These are phyloP conservation scores for Hypena proboscidalis DNA, from an alignment of 2,888 invertebrate species.

Conservation along the genomic window DNA sequence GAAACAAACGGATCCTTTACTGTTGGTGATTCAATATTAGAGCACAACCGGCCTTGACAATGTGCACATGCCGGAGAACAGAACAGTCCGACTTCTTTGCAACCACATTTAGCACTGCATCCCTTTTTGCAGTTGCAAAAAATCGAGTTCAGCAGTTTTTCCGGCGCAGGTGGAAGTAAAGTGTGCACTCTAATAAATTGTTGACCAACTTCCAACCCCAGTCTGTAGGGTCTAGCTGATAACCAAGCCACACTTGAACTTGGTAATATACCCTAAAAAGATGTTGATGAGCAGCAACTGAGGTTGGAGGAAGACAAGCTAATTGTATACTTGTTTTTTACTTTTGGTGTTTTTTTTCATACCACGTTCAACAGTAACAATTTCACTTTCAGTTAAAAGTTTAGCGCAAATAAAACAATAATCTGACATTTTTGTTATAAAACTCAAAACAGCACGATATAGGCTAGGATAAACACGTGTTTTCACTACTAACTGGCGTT, in stretches of 20 bases:
- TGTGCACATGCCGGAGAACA: constrained; percentile 36
- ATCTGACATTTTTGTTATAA: constrained; percentile 25
- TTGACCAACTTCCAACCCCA: constrained; percentile 32
- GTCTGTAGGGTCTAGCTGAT: constrained; percentile 35
- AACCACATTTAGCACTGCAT: too few relatives aligned
- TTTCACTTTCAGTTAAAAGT: constrained; percentile 46
- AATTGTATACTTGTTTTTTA: constrained; percentile 27
- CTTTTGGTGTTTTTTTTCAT: constrained; percentile 28
- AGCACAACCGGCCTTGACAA: too few relatives aligned
- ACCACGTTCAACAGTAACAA: constrained; percentile 45
- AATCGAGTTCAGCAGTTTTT: constrained; percentile 40
- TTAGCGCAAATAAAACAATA: constrained; percentile 48
- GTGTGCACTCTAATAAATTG: constrained; percentile 14
- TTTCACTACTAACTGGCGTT: constrained; percentile 10
- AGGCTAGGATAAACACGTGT: constrained; percentile 15
- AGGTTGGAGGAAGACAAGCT: constrained; percentile 27
- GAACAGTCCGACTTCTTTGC: too few relatives aligned
- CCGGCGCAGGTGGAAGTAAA: constrained; percentile 31
- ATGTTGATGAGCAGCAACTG: constrained; percentile 30
- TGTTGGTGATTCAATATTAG: constrained; percentile 11
- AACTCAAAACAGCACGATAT: constrained; percentile 19
- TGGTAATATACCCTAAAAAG: constrained; percentile 32
- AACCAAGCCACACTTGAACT: constrained; percentile 37
- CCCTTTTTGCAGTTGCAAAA: constrained; percentile 42
- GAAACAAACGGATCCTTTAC: constrained; percentile 27